These are phyloP conservation scores for Leptopterna dolabrata DNA, from an alignment of 2,888 invertebrate species.

Conservation along the genomic window DNA sequence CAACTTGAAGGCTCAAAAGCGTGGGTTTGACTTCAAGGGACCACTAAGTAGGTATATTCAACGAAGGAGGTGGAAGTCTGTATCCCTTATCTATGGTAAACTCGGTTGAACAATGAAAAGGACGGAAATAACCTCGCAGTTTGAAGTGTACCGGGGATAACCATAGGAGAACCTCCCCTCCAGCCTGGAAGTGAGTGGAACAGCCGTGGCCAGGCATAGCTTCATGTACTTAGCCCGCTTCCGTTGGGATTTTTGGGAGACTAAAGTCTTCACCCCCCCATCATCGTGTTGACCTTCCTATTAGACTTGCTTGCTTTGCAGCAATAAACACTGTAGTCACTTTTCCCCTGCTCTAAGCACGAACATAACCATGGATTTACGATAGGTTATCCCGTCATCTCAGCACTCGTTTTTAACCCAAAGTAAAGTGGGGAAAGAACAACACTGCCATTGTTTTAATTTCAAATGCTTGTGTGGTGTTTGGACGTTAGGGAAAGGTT, in stretches of 20 bases:
- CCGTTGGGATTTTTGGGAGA: not conserved
- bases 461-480: too few species aligned
- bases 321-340: constrained; percentile 33
- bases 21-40: too few species aligned
- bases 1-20: too few species aligned
- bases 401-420: too few species aligned
- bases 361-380: not conserved
- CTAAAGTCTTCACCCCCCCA: not conserved
- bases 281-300: constrained; percentile 21
- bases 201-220: constrained; percentile 22
- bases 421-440: too few species aligned
- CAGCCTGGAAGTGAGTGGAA: not conserved
- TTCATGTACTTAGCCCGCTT: constrained; percentile 7
- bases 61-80: too few species aligned
- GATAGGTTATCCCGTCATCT: not conserved
- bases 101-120: not conserved
- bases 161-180: not conserved
- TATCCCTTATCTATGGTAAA: not conserved
- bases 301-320: constrained; percentile 16
- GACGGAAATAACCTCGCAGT: not conserved
- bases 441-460: too few species aligned
- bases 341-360: not conserved
- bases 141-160: not conserved
- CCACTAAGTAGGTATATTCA: too few species aligned
- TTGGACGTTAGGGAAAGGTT: too few species aligned